These are phyloP conservation scores for Cerceris rybyensis DNA, from an alignment of 2,888 invertebrate species.

Conservation along the genomic window DNA sequence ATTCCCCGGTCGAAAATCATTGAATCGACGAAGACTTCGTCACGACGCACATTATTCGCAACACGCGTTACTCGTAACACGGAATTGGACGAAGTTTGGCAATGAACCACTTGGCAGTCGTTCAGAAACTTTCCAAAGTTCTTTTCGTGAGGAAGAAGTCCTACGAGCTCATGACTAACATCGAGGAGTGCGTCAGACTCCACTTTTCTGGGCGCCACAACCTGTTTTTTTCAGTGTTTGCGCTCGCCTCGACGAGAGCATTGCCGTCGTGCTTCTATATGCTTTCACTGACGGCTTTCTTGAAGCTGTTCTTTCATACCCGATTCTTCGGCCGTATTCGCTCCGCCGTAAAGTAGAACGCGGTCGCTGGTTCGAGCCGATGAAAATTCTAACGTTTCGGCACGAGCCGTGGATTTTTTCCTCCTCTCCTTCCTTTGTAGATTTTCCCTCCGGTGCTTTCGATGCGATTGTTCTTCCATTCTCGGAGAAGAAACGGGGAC, in stretches of 20 bases:
- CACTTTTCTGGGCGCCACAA: conserved; percentile 53
- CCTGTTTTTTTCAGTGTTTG: conserved; percentile 64
- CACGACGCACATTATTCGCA: not conserved
- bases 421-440: not conserved
- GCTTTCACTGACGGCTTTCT: conserved; percentile 38
- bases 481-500: too few relatives aligned
- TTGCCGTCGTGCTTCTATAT: conserved; percentile 39
- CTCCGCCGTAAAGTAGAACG: conserved; percentile 42
- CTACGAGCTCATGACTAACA: conserved; percentile 46
- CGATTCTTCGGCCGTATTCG: conserved; percentile 37
- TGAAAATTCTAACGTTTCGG: not conserved
- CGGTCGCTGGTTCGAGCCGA: conserved; percentile 1
- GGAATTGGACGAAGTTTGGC: conserved; percentile 28
- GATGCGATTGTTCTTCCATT: too few relatives aligned
- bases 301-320: conserved; percentile 36
- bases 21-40: not conserved
- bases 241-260: conserved; percentile 34
- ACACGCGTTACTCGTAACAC: conserved; percentile 4
- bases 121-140: conserved; percentile 48
- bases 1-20: not conserved
- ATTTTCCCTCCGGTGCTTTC: not conserved
- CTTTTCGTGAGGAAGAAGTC: conserved; percentile 20
- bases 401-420: not conserved
- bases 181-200: conserved; percentile 45
- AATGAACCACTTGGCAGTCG: conserved; percentile 51